Evolutionary conservation across 2,888 invertebrate genomes (phyloP), one percentile per base, ranked within the genome.

Genomic region (Nephrotoma appendiculata): DNA sequence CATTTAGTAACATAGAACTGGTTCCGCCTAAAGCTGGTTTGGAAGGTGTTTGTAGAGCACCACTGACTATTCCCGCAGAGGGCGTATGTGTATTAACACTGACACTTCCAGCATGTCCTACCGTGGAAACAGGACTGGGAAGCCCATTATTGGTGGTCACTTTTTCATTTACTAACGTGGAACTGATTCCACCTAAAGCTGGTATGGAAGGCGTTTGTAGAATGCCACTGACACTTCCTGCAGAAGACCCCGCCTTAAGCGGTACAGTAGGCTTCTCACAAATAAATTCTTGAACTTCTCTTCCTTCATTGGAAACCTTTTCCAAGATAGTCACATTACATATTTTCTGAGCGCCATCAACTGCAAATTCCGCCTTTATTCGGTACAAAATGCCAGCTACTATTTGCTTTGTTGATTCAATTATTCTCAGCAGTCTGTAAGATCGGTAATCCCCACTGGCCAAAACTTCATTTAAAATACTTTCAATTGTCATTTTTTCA

Each of bases 291-390:
- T 31, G 31, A 31, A 31, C 2, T 31, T 31, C 31, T 31, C 31
- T 31, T 3, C 31, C 3, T 31, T 31, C 31, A 31, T 31, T 3
- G 31, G 31, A 31, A 31, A 31, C 31, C 31, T 31, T 48, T 48
- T 48, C n/a, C 48, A 2, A 48, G 12, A 48, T 48, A 9, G 9
- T 48, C 11, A 48, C 11, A 48, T 48, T 48, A 88, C 91, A 91
- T 83, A 90, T 89, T 83, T 89, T 89, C 0, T 85, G 86, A 5
- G 86, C 86, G 1, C 92, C 91, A 3, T 94, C 93, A 83, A 92
- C 92, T 11, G 93, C 94, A 9, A 95, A 90, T 88, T 93, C 92
- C 86, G 94, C 93, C 88, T 93, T 92, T 84, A 96, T 93, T 89
- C 92, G 93, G 42, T 93, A 94, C 86, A 93, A 89, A 44, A 90